phyloP scores from a whole-genome alignment of 2,797 vertebrate species.

The Decapterus maruadsi region DNA sequence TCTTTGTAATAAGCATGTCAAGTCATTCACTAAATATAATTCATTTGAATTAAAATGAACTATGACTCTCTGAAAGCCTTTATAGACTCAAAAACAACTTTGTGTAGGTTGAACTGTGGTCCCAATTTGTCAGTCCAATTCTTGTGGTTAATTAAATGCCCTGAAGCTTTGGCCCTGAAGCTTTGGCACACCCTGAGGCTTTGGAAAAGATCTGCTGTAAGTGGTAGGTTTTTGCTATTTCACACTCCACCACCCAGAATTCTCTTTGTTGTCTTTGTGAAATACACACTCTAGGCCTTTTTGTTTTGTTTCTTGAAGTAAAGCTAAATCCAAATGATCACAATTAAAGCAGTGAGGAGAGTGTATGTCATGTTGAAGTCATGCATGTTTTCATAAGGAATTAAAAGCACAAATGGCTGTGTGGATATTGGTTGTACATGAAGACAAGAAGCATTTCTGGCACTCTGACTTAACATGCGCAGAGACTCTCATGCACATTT shows the following conservation, averaged over 20 bases:
- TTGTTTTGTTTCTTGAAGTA: slow-evolving; percentile 16
- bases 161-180: slow-evolving; percentile 50
- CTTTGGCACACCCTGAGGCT: slow-evolving; percentile 31
- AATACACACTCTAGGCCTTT: slow-evolving; percentile 30
- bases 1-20: slow-evolving; percentile 21
- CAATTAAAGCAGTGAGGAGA: neutral
- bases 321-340: slow-evolving; percentile 22
- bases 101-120: slow-evolving; percentile 35
- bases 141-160: slow-evolving; percentile 66
- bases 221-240: slow-evolving; percentile 41
- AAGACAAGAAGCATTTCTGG: neutral
- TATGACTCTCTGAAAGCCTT: slow-evolving; percentile 30
- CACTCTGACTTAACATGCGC: slow-evolving; percentile 19
- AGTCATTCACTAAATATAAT: slow-evolving; percentile 11
- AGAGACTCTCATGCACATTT: neutral
- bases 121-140: slow-evolving; percentile 56
- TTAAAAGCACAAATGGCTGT: neutral
- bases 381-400: neutral
- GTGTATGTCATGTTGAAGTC: neutral
- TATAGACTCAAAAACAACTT: slow-evolving; percentile 41
- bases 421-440: neutral
- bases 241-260: slow-evolving; percentile 39
- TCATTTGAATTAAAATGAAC: slow-evolving; percentile 31
- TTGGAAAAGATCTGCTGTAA: slow-evolving; percentile 45
- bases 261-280: slow-evolving; percentile 30